phyloP scores from a whole-genome alignment of 2,113 vertebrate genomes.

The Gnathonemus echidnorhynchus region DNA sequence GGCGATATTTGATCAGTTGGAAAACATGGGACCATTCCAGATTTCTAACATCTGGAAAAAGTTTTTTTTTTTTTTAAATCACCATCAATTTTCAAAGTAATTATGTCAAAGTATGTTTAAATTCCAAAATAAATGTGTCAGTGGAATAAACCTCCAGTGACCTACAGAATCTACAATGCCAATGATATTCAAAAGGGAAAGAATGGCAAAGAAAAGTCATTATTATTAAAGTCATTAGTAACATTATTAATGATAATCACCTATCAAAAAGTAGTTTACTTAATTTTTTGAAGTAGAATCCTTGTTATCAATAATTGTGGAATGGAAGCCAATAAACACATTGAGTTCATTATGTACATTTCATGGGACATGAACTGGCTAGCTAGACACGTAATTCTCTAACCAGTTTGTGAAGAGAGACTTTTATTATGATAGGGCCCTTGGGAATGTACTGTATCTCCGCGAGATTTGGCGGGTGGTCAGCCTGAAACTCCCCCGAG shows the following conservation, averaged over 20 bases:
- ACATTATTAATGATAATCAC: neutral
- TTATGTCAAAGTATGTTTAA: conserved; percentile 6
- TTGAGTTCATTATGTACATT: neutral
- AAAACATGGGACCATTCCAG: conserved; percentile 6
- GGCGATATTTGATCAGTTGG: conserved; percentile 3
- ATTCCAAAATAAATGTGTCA: neutral
- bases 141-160: neutral
- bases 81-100: neutral
- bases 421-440: neutral
- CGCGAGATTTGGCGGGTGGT: neutral
- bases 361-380: neutral
- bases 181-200: neutral
- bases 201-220: neutral
- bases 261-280: neutral
- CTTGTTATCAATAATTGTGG: neutral
- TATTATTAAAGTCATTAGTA: neutral
- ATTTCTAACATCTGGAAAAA: conserved; percentile 3
- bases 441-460: neutral
- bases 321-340: neutral
- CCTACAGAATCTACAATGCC: neutral
- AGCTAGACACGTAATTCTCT: neutral
- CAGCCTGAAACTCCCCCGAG: neutral
- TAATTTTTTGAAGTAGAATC: neutral
- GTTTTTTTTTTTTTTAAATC: neutral
- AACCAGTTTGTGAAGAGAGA: neutral